Conservation (phyloP, 2,888 invertebrate genomes). For the Drosophila cognata region DNA sequence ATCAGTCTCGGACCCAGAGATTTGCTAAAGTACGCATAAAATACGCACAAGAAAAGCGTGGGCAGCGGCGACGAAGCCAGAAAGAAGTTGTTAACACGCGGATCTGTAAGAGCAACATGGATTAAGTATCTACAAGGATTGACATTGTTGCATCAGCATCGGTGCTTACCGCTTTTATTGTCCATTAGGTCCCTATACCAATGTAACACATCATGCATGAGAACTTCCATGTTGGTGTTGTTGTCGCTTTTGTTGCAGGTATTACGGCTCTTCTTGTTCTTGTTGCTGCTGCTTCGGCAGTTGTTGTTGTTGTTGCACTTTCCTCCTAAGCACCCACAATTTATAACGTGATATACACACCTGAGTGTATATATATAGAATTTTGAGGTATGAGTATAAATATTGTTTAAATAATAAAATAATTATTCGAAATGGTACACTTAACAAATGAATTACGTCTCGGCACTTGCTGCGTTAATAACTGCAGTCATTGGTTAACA, state of each 20-base stretch:
- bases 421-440: neutral
- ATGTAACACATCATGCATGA: constrained; percentile 84
- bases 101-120: constrained; percentile 87
- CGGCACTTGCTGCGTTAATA: neutral
- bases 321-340: neutral
- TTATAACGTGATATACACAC: neutral
- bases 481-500: neutral
- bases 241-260: constrained; percentile 20
- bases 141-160: neutral
- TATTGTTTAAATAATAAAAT: neutral
- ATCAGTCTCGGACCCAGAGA: constrained; percentile 93
- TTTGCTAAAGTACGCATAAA: constrained; percentile 93
- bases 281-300: neutral
- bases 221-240: constrained; percentile 76
- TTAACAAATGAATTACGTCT: constrained; percentile 1
- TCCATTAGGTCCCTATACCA: constrained; percentile 91
- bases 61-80: constrained; percentile 96
- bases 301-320: neutral
- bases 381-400: neutral
- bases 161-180: constrained; percentile 88
- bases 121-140: neutral
- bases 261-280: neutral
- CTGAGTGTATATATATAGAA: neutral
- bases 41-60: constrained; percentile 92
- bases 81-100: constrained; percentile 94